phyloP scores from a whole-genome alignment of 2,888 invertebrate genomes.

The Drosophila ochracea region DNA sequence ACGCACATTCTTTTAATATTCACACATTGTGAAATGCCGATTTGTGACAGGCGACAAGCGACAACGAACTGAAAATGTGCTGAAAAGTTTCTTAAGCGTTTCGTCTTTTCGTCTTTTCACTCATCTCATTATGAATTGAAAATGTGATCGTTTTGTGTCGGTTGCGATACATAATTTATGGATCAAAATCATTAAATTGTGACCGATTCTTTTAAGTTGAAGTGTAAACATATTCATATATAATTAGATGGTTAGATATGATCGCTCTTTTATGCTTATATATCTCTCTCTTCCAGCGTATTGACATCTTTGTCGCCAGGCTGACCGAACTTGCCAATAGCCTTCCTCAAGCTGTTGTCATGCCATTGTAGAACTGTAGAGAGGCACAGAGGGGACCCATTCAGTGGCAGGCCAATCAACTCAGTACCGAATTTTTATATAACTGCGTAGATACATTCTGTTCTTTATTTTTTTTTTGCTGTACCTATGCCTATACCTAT shows the following conservation, averaged over 20 bases:
- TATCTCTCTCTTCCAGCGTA: neutral
- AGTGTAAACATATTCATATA: neutral
- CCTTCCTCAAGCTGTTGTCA: conserved; percentile 29
- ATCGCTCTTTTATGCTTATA: too few relatives aligned
- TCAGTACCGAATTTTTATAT: conserved; percentile 54
- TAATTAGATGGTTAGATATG: neutral
- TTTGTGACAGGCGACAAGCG: conserved; percentile 46
- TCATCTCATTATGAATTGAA: neutral
- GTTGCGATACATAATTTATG: neutral
- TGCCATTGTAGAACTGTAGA: conserved; percentile 17
- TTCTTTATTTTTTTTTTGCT: conserved; percentile 19
- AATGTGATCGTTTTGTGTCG: neutral
- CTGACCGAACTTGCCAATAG: neutral
- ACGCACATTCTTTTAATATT: conserved; percentile 69
- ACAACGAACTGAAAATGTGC: neutral
- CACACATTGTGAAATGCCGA: conserved; percentile 57
- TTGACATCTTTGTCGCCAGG: conserved; percentile 43
- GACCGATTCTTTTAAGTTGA: neutral
- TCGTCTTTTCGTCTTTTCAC: neutral
- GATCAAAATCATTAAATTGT: neutral
- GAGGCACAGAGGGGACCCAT: conserved; percentile 31
- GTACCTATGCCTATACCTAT: neutral
- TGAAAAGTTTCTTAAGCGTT: neutral
- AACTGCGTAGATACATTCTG: conserved; percentile 72
- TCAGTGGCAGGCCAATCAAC: conserved; percentile 64